Base-by-base conservation (phyloP, 2,113 vertebrate genomes). In the Chinchilla lanigera region DNA sequence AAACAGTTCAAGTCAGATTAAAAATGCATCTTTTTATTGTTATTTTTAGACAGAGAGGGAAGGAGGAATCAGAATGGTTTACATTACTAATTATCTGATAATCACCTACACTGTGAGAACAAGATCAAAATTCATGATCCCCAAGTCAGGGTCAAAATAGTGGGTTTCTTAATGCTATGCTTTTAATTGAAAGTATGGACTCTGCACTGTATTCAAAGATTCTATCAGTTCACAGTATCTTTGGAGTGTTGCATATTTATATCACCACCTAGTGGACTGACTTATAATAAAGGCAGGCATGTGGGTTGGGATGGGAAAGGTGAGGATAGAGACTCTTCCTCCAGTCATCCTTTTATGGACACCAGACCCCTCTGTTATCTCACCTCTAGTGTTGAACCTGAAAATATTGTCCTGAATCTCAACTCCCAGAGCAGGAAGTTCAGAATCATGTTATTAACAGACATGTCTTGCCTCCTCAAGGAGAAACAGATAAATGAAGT, bases 401-500 rank as follows among this genome's bases (percentile, higher is more conserved):
- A 92, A 92, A 41, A 71, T 87, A 96, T 84, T 89, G 20, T 89
- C 82, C 85, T 89, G 80, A 88, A 30, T 86, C 69, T 69, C 11
- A 86, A 54, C 78, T 94, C 95, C 89, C 86, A 95, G 93, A 75
- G n/a, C 71, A 87, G 89, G 56, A 73, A 89, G 93, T 33, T 0
- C 0, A 83, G 56, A 80, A 95, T 95, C 44, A 41, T 5, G 0
- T 86, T 73, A 90, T 0, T 84, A 95, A 85, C 96, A 93, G 78
- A 24, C 3, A 30, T 82, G 60, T 60, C 65, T 95, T 96, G 61
- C 60, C 44, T 98, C 69, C 88, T 97, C 73, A 60, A 98, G 93
- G 58, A 98, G 81, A 78, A 98, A 77, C 95, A 98, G 97, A 98
- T 98, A 97, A 80, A 90, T 91, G 54, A 77, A 97, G 95, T 14